Evolutionary conservation across 64 coral and sea anemone genomes (phyloP), one percentile per base, ranked within the genome.

Genomic region (Orbicella faveolata): DNA sequence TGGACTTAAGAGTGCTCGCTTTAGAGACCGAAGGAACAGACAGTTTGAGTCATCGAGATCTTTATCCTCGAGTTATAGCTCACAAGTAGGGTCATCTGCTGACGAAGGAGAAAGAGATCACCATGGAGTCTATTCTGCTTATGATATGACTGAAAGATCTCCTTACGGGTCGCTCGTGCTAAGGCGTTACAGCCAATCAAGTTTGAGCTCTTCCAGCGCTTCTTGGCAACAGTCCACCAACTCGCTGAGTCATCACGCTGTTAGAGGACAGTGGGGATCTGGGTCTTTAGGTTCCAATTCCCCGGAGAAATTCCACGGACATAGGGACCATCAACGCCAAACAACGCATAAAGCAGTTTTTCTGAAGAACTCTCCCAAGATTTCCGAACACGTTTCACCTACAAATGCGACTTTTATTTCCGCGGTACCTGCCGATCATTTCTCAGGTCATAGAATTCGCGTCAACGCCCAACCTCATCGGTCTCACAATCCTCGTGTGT

Each of bases 41-140:
- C 87, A 94, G 37, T 83, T 84, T 44, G 75, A 81, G 23, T 84
- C 77, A 39, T 94, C 95, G 15, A 90, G 91, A 30, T 96, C 95
- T 16, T 72, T 94, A 21, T 97, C 95, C 10, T 97, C 95, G 1
- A 97, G 95, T 81, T 81, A 78, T 73, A 97, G 95, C 55, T 97
- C 95, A 26, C 75, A 97, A 79, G 89, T 94, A 25, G 95, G 92
- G 2, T 97, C 95, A 13, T 90, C 91, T 36, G 82, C 82, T 1
- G 95, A 97, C 15, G 95, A 97, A 69, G 84, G 79, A 26, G 95
- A 97, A n/a, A 59, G 66, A 11, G 95, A 96, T 13, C 75, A 89
- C 52, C 92, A 97, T 23, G 95, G 95, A n/a, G 90, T 97, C 1
- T 94, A 97, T 67, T 97, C 95, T 36, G 95, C 95, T 17, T 97